A percentile compares a stretch with the other conserved stretches of the same genome.
Conservation (phyloP, 2,113 vertebrate genomes). For the Eidolon helvum region DNA sequence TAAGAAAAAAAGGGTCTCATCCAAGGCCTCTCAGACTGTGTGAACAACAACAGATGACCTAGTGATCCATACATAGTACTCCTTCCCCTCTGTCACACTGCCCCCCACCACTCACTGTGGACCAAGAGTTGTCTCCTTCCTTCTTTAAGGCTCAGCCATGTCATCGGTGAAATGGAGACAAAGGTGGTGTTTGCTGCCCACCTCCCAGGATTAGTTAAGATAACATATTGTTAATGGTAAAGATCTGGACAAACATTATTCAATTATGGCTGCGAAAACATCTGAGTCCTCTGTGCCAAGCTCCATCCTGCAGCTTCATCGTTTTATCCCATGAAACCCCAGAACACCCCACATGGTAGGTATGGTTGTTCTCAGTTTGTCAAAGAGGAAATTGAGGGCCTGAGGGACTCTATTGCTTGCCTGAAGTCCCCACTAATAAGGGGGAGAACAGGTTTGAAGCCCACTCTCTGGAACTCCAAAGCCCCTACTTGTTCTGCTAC, state of each 20-base stretch:
- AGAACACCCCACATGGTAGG: neutral
- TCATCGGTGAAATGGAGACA: neutral
- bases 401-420: neutral
- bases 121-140: neutral
- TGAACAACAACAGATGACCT: neutral
- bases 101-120: neutral
- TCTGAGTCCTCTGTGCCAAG: neutral
- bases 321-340: neutral
- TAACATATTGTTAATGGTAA: accelerated
- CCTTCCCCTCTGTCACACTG: neutral
- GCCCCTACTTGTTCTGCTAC: neutral
- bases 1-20: neutral
- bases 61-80: neutral
- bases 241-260: neutral
- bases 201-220: neutral
- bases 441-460: neutral
- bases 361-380: neutral
- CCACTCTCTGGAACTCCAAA: neutral
- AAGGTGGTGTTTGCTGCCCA: neutral
- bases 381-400: neutral
- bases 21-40: neutral
- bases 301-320: neutral
- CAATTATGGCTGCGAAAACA: accelerated
- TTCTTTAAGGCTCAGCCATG: neutral
- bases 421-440: neutral